Percentiles rank a stretch among this genome's conserved stretches.
Conservation (phyloP, 2,113 vertebrate genomes). For the Elachura formosa region DNA sequence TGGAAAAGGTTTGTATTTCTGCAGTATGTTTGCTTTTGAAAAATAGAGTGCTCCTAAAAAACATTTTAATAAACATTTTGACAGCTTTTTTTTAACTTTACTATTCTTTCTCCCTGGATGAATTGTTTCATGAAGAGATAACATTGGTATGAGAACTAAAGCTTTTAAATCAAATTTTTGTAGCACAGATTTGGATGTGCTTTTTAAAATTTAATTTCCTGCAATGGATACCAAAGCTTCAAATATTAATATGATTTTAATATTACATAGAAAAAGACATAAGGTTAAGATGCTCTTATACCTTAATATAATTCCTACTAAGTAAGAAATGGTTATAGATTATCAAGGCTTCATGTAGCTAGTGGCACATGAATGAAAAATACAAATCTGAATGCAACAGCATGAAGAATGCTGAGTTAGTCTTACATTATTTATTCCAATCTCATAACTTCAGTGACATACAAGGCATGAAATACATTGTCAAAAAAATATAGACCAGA, state of each 20-base stretch:
- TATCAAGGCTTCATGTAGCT: constrained; percentile 43
- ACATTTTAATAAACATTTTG: not conserved
- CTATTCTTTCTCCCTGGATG: not conserved
- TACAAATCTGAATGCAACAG: not conserved
- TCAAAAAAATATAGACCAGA: constrained; percentile 28
- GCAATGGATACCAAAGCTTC: constrained; percentile 15
- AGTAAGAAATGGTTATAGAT: constrained; percentile 20
- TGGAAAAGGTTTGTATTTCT: not conserved
- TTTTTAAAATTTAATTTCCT: constrained; percentile 53
- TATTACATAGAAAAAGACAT: constrained; percentile 48
- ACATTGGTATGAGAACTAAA: not conserved
- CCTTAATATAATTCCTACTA: constrained; percentile 42
- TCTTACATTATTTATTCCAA: constrained; percentile 49
- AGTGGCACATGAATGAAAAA: constrained; percentile 19
- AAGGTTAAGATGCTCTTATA: constrained; percentile 46
- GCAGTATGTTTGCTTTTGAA: not conserved
- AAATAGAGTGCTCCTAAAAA: not conserved
- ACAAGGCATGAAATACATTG: constrained; percentile 48
- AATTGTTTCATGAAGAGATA: not conserved
- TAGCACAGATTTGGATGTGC: constrained; percentile 4
- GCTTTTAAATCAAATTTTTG: constrained; percentile 16
- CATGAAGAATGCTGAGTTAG: constrained; percentile 8
- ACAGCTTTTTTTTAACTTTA: not conserved
- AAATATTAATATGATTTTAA: constrained; percentile 63
- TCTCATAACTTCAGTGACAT: constrained; percentile 30